phyloP scores from a whole-genome alignment of 2,113 vertebrate species.

The Grammomys dolichurus region DNA sequence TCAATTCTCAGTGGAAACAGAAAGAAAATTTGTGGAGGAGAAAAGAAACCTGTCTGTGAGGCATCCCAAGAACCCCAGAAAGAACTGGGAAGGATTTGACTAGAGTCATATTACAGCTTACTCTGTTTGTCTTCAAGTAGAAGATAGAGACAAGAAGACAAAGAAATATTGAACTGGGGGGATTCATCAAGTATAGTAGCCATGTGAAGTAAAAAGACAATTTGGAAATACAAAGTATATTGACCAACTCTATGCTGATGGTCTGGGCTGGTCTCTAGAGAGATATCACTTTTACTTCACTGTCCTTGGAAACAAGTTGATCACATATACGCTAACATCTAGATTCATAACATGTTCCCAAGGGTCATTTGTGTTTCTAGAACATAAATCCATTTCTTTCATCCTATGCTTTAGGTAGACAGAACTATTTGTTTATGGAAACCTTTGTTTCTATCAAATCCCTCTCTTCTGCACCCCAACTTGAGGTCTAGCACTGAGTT shows the following conservation, averaged over 20 bases:
- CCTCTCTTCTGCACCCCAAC: not conserved
- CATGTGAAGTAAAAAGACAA: conserved; percentile 17
- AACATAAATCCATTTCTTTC: conserved; percentile 46
- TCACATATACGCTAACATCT: conserved; percentile 25
- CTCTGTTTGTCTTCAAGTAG: not conserved
- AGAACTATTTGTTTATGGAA: conserved; percentile 10
- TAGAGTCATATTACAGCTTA: not conserved
- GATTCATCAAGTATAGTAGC: not conserved
- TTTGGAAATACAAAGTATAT: conserved; percentile 34
- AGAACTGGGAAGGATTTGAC: not conserved
- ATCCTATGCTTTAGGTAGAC: conserved; percentile 30
- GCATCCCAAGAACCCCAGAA: not conserved
- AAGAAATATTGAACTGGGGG: conserved; percentile 51
- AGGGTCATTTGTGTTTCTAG: conserved; percentile 44
- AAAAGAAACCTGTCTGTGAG: not conserved
- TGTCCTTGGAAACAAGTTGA: not conserved
- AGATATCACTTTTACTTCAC: not conserved
- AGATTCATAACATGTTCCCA: conserved; percentile 38
- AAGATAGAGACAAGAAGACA: not conserved
- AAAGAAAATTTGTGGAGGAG: conserved; percentile 40
- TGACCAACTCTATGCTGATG: not conserved
- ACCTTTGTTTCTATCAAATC: conserved; percentile 28
- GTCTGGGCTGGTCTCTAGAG: not conserved
- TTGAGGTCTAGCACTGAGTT: conserved; percentile 21
- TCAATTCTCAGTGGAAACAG: conserved; percentile 37